Percentiles rank a stretch among this genome's conserved stretches.
These are phyloP conservation scores for Falcunculus frontatus DNA, from an alignment of 2,113 vertebrate species.

Conservation along the genomic window DNA sequence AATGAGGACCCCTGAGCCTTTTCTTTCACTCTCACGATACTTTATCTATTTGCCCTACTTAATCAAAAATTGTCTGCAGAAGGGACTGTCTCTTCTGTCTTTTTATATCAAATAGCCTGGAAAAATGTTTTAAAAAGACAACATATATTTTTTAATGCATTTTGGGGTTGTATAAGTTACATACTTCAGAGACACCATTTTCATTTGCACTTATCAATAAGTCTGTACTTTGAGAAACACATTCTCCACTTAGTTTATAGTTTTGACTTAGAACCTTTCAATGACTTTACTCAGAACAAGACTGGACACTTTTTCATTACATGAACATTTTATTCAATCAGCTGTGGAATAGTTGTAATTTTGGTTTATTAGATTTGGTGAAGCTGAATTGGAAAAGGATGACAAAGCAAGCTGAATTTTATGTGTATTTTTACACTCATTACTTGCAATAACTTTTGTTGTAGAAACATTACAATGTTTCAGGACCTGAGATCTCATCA, in stretches of 20 bases:
- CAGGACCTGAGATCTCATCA: neutral
- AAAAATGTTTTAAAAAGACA: neutral
- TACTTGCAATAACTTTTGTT: neutral
- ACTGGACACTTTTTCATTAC: neutral
- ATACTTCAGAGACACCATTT: neutral
- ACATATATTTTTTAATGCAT: neutral
- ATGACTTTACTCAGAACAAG: neutral
- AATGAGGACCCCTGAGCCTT: neutral
- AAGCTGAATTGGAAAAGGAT: neutral
- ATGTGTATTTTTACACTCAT: neutral
- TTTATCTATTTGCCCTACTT: neutral
- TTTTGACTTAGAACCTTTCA: neutral
- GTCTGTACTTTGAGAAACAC: neutral
- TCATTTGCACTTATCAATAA: neutral
- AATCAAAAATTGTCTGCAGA: neutral
- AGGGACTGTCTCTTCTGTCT: neutral
- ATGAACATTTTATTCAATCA: neutral
- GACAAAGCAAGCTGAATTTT: constrained; percentile 1
- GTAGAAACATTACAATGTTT: neutral
- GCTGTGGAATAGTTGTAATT: neutral
- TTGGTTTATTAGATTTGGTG: constrained; percentile 4
- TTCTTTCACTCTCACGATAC: neutral
- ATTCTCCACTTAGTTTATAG: neutral
- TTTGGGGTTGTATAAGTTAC: neutral
- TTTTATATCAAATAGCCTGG: neutral